Conservation (phyloP, 2,888 invertebrate species). For the Mimas tiliae region DNA sequence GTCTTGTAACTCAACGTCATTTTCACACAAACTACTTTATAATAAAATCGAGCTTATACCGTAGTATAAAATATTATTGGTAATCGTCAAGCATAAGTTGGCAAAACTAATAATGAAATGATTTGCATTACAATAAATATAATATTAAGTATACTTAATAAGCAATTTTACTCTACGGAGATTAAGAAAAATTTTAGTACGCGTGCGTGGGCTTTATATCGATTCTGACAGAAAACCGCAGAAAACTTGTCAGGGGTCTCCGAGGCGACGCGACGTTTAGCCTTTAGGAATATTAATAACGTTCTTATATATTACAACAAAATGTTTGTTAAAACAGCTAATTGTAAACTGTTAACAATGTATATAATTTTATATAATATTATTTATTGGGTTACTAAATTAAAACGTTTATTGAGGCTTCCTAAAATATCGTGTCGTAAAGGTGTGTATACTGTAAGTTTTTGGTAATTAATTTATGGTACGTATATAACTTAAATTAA, state of each 20-base stretch:
- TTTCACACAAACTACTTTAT: no score
- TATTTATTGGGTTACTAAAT: background rate
- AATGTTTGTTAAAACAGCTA: background rate
- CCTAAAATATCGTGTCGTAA: background rate
- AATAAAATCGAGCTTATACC: no score
- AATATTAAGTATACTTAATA: no score
- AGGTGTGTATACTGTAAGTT: background rate
- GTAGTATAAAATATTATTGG: no score
- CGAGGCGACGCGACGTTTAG: no score
- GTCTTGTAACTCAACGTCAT: no score
- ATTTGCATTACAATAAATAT: no score
- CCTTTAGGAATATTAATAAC: no score
- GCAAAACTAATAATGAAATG: no score
- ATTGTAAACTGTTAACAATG: background rate
- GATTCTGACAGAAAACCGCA: constrained; percentile 9
- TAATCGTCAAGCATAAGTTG: no score
- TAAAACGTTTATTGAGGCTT: background rate
- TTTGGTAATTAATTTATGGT: background rate
- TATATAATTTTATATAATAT: background rate
- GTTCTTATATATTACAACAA: background rate
- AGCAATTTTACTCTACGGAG: background rate
- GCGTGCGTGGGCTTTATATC: constrained; percentile 11
- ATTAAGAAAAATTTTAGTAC: background rate
- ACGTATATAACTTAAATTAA: no score
- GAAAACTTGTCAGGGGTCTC: no score